A percentile compares a stretch with the other conserved stretches of the same genome.
These are phyloP conservation scores for Chromoteleia sp. DNA, from an alignment of 2,888 invertebrate species.

Conservation along the genomic window DNA sequence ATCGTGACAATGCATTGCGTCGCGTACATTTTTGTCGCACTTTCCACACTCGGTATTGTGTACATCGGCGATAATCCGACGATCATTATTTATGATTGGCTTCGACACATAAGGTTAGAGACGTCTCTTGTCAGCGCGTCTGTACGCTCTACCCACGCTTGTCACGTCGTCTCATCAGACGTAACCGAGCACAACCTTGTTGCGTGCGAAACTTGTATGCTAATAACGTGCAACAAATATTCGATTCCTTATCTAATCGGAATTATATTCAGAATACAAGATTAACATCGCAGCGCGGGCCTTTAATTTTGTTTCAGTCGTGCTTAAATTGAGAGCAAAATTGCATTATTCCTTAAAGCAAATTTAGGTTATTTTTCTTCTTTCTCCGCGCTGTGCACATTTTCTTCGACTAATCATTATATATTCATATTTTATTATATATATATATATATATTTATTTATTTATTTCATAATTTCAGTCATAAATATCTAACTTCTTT, in stretches of 20 bases:
- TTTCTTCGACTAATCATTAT: too few species aligned
- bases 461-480: too few species aligned
- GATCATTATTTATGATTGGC: conserved; percentile 81
- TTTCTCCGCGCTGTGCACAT: too few species aligned
- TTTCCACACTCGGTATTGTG: conserved; percentile 61
- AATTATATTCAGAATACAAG: conserved; percentile 23
- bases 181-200: conserved; percentile 71
- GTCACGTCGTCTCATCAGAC: conserved; percentile 52
- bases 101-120: conserved; percentile 76
- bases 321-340: too few species aligned
- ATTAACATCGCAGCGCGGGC: too few species aligned
- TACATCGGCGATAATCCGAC: conserved; percentile 75
- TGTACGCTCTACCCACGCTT: conserved; percentile 75
- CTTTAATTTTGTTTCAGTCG: too few species aligned
- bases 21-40: conserved; percentile 52
- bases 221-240: conserved; percentile 60
- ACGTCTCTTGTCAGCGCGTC: conserved; percentile 75
- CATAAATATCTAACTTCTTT: too few species aligned
- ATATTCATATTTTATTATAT: too few species aligned
- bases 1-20: conserved; percentile 25
- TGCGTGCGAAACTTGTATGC: conserved; percentile 56
- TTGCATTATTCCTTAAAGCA: too few species aligned
- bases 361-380: too few species aligned
- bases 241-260: conserved; percentile 43
- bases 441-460: too few species aligned